Evolutionary conservation across 2,797 vertebrate species (phyloP).

Genomic region (Myiotriccus ornatus): DNA sequence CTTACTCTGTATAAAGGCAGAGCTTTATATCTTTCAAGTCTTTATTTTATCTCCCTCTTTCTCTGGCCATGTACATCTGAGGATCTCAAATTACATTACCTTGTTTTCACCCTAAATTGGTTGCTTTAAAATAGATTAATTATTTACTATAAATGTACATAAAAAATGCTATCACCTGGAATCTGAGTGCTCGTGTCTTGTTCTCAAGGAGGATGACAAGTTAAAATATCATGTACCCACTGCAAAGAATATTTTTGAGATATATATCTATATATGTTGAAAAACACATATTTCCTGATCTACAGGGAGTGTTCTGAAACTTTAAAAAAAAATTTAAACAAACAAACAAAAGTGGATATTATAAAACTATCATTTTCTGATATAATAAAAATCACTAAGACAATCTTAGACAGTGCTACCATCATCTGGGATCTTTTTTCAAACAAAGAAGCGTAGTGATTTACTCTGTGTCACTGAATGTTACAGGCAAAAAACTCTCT

Average conservation of each 20-base stretch:
- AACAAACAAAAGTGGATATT: not conserved
- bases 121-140: not conserved
- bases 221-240: not conserved
- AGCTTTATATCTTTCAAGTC: not conserved
- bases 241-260: not conserved
- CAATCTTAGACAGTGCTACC: not conserved
- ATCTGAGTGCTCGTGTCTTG: not conserved
- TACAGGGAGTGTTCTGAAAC: not conserved
- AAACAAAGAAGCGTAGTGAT: not conserved
- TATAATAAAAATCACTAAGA: not conserved
- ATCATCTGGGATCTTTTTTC: not conserved
- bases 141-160: not conserved
- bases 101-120: not conserved
- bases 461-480: not conserved
- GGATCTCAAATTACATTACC: not conserved
- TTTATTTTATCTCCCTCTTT: not conserved
- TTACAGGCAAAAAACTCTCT: not conserved
- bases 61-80: not conserved
- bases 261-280: not conserved
- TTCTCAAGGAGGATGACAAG: not conserved
- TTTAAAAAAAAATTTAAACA: not conserved
- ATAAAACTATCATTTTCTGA: not conserved
- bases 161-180: not conserved
- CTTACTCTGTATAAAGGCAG: not conserved
- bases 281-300: not conserved